These are phyloP conservation scores for Rhegmatorhina hoffmannsi DNA, from an alignment of 2,113 vertebrate species.

Conservation along the genomic window DNA sequence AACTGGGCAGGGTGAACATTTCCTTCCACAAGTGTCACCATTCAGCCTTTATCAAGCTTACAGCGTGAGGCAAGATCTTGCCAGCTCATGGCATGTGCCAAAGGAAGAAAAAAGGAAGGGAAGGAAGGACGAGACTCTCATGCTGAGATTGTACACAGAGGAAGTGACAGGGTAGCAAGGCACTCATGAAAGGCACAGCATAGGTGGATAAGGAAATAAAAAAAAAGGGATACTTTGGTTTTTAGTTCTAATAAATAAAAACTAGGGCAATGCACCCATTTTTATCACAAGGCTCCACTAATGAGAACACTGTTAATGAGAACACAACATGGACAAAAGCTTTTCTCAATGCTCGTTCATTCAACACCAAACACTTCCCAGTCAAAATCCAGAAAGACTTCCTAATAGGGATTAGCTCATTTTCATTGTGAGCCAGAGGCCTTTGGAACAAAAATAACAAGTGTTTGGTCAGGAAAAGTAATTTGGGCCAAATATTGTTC, in stretches of 20 bases:
- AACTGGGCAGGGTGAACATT: not conserved
- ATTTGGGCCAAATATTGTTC: conserved; percentile 55
- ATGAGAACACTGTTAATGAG: conserved; percentile 62
- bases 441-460: conserved; percentile 47
- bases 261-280: not conserved
- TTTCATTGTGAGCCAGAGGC: conserved; percentile 37
- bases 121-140: not conserved
- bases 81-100: not conserved
- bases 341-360: conserved; percentile 32
- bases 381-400: conserved; percentile 52
- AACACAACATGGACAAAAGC: conserved; percentile 54
- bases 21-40: not conserved
- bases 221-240: not conserved
- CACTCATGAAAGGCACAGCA: not conserved
- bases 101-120: not conserved
- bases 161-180: not conserved
- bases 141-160: not conserved
- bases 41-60: not conserved
- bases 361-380: conserved; percentile 39
- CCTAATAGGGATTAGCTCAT: conserved; percentile 50
- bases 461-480: conserved; percentile 50
- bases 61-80: not conserved
- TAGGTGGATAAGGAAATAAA: not conserved
- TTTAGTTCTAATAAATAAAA: conserved; percentile 26
- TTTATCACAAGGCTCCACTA: conserved; percentile 29